Evolutionary conservation across 2,113 vertebrate species (phyloP), one percentile per base, ranked within the genome.

Genomic region (Megaceryle torquata): DNA sequence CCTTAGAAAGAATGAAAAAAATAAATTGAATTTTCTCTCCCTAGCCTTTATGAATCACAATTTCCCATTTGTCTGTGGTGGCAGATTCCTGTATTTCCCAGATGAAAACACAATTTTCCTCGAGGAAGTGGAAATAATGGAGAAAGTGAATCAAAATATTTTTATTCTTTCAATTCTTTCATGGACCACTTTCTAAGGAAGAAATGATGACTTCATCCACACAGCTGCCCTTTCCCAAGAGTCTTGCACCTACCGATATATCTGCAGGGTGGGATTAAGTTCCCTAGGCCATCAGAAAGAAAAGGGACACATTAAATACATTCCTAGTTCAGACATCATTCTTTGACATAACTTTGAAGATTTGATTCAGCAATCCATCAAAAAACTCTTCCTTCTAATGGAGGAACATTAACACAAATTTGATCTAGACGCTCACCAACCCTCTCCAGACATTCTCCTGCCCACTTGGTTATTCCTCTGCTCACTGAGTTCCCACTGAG

Each of bases 1-100:
- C n/a, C 61, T 82, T 54, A 85, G 65, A 53, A 95, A 76, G 70
- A 82, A 57, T 50, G 50, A 94, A 82, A 94, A 82, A 94, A 95
- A 69, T 7, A 89, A 88, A 92, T 76, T 76, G 61, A 63, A 74
- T 88, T 89, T 93, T 94, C 76, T 83, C 39, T 46, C 29, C 18
- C 53, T 89, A 95, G 87, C 81, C 70, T 89, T 91, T 82, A 87
- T 50, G 41, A 94, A 88, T 82, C 78, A 75, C 25, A 79, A 70
- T 51, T 87, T 91, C 65, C 35, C 81, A 69, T 92, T 89, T 79
- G 65, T 89, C 74, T 91, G 57, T 72, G 50, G 69, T 79, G 81
- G 91, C 63, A 80, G 57, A 82, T 79, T 92, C 84, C 54, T 69
- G 17, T 39, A 59, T 80, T 94, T 93, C 87, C 89, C 75, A 74